Evolutionary conservation across 2,797 vertebrate genomes (phyloP), one percentile per base, ranked within the genome.

Genomic region (Eurystomus glaucurus): DNA sequence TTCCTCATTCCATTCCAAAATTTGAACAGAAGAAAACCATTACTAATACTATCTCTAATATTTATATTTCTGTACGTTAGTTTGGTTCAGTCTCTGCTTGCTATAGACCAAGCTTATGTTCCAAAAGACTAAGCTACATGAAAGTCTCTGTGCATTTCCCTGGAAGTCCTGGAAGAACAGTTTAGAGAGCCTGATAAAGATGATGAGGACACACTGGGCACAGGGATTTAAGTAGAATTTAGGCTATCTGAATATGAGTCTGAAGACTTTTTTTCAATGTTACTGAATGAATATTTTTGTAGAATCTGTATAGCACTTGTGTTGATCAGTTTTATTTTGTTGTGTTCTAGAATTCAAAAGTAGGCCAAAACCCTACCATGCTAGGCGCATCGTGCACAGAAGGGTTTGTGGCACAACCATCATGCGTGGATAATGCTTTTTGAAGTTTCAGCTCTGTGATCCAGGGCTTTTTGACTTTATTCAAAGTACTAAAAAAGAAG

Each of bases 301-400:
- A 61, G 22, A 55, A 35, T 60, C 55, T 45, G 7, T 77, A 5
- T 57, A 25, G 50, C 50, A 46, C 20, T 79, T 72, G 21, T 9
- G 10, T 50, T 1, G 2, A 4, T 89, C 54, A 41, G 45, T 10
- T 79, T 54, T 31, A 4, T 11, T 35, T 13, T 26, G 17, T 52
- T 48, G n/a, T 64, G n/a, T 50, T 50, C 65, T 51, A 43, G 37
- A 68, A 70, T 60, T 61, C 60, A 60, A 10, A 81, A 85, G 37
- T 11, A 57, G 58, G 46, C 23, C 70, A 70, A 35, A 82, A 57
- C 8, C 21, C 39, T 50, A 6, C 21, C 7, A 6, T 8, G 10
- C 70, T 43, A 57, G 52, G 28, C 8, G 5, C 16, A 4, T 28
- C 1, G 2, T 0, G 0, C 46, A 35, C 54, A 48, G 15, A 55